phyloP scores from a whole-genome alignment of 2,888 invertebrate species.

The Pseudanteris insignis region DNA sequence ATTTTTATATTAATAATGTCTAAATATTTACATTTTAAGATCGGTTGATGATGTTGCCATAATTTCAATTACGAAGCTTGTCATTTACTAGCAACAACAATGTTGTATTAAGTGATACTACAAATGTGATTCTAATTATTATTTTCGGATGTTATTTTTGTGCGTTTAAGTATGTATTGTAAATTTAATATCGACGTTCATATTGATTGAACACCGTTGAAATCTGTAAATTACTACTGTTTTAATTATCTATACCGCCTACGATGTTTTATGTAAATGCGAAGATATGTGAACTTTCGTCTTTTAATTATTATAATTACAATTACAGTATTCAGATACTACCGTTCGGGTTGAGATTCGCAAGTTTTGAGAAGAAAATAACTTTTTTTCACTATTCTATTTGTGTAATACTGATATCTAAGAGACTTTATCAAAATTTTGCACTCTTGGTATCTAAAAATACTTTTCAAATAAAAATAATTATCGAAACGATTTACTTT shows the following conservation, averaged over 20 bases:
- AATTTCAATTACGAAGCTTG: constrained; percentile 39
- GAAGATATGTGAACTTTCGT: neutral
- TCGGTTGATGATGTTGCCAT: constrained; percentile 38
- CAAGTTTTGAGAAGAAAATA: too few species aligned
- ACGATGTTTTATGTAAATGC: neutral
- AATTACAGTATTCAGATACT: too few species aligned
- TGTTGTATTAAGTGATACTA: constrained; percentile 36
- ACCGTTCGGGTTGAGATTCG: too few species aligned
- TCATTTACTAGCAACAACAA: constrained; percentile 35
- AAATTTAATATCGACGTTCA: constrained; percentile 9
- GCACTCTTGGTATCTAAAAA: too few species aligned
- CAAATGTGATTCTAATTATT: constrained; percentile 34
- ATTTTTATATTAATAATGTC: constrained; percentile 16
- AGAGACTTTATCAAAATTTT: too few species aligned
- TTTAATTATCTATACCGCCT: neutral
- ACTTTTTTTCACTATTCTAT: too few species aligned
- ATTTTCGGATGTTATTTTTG: constrained; percentile 31
- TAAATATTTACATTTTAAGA: constrained; percentile 11
- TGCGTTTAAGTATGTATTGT: constrained; percentile 28
- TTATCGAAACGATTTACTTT: too few species aligned
- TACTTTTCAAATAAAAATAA: too few species aligned
- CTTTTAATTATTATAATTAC: too few species aligned
- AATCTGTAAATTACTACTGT: constrained; percentile 4
- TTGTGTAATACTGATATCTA: too few species aligned
- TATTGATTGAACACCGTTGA: constrained; percentile 11